Evolutionary conservation across 2,113 vertebrate species (phyloP).

Genomic region (Ameiurus melas): DNA sequence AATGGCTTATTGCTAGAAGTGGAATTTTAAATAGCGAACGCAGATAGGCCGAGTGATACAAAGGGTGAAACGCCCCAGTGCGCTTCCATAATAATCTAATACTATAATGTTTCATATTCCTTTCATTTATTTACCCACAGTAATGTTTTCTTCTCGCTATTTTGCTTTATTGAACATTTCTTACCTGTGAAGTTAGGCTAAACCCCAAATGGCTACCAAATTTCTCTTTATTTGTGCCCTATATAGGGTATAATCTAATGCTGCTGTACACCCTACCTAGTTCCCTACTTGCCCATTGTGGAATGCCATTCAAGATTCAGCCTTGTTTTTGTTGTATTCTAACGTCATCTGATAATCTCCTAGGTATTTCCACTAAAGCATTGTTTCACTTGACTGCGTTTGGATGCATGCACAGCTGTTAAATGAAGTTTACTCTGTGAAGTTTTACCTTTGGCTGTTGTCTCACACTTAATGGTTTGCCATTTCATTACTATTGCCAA

Average conservation of each 20-base stretch:
- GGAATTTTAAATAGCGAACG: too few relatives aligned
- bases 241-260: background rate
- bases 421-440: background rate
- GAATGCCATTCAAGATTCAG: background rate
- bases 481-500: background rate
- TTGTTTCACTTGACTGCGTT: background rate
- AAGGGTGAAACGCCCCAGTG: too few relatives aligned
- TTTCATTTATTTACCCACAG: too few relatives aligned
- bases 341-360: background rate
- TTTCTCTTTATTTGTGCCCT: background rate
- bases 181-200: background rate
- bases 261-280: background rate
- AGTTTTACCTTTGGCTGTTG: background rate
- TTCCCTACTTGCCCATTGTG: background rate
- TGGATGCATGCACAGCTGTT: background rate
- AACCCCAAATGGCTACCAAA: background rate
- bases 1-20: too few relatives aligned
- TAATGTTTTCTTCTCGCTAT: too few relatives aligned
- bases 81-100: too few relatives aligned
- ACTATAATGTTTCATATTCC: too few relatives aligned
- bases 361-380: too few relatives aligned
- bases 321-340: background rate
- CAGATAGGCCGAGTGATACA: too few relatives aligned
- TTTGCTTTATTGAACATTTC: background rate
- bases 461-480: background rate